Percentiles rank a stretch among this genome's conserved stretches.
Conservation (phyloP, 1,140 invertebrate species). For the Drosophila nigrodunni region DNA sequence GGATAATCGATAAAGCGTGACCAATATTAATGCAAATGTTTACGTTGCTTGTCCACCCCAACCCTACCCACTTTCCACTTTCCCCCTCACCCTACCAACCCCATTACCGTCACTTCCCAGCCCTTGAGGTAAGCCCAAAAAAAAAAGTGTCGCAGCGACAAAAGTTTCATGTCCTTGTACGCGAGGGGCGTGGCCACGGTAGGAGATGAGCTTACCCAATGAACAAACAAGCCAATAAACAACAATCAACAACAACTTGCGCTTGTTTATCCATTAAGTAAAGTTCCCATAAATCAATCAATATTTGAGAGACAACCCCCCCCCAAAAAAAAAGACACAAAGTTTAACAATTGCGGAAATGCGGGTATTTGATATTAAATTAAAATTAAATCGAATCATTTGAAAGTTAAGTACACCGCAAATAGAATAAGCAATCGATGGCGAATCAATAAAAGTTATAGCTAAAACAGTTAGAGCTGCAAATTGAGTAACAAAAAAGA, state of each 20-base stretch:
- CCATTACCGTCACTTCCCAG: background rate
- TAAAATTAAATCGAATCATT: conserved; percentile 17
- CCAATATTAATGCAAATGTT: conserved; percentile 69
- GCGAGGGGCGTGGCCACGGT: background rate
- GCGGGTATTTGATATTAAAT: conserved; percentile 38
- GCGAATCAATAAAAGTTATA: background rate
- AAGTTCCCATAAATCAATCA: conserved; percentile 74
- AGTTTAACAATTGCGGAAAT: conserved; percentile 44
- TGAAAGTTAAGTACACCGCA: background rate
- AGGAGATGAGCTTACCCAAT: background rate
- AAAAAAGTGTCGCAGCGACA: conserved; percentile 21
- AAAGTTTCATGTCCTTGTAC: conserved; percentile 50
- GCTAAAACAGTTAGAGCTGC: background rate
- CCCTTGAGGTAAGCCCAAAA: background rate
- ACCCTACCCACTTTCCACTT: background rate
- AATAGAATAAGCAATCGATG: background rate
- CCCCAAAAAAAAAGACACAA: background rate
- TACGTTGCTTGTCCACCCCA: background rate
- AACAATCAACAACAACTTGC: conserved; percentile 22
- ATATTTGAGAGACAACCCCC: conserved; percentile 34
- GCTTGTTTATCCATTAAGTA: conserved; percentile 49
- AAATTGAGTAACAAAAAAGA: background rate
- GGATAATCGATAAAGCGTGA: conserved; percentile 73
- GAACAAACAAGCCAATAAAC: conserved; percentile 28
- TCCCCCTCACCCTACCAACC: background rate